These are phyloP conservation scores for Pristionchus pacificus DNA, from an alignment of 1,140 invertebrate genomes.

Conservation along the genomic window DNA sequence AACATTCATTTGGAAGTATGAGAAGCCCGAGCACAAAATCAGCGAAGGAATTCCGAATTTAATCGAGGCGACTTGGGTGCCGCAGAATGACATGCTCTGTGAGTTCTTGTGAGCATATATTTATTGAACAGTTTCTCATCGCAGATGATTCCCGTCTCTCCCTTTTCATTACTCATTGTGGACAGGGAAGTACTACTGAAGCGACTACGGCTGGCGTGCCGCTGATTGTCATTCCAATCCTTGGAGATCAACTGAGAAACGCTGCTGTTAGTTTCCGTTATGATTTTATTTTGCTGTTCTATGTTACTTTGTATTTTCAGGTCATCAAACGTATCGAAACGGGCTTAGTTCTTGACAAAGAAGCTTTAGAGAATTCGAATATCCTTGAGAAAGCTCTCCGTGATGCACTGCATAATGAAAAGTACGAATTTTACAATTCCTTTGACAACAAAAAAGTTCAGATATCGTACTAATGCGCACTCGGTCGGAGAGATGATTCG, in stretches of 20 bases:
- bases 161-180: slow-evolving; percentile 35
- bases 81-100: slow-evolving; percentile 37
- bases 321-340: background rate
- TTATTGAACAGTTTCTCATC: background rate
- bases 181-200: slow-evolving; percentile 31
- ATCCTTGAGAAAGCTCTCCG: slow-evolving; percentile 2
- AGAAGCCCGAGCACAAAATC: slow-evolving; percentile 29
- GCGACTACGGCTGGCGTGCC: slow-evolving; percentile 26
- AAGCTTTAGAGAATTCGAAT: background rate
- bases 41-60: slow-evolving; percentile 20
- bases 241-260: slow-evolving; percentile 39
- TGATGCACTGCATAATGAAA: slow-evolving; percentile 9
- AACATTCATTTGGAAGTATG: slow-evolving; percentile 40
- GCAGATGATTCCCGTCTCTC: slow-evolving; percentile 22
- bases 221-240: slow-evolving; percentile 27
- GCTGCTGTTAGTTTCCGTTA: slow-evolving; percentile 19
- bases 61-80: slow-evolving; percentile 30
- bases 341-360: slow-evolving; percentile 3
- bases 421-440: background rate
- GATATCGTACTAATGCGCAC: background rate
- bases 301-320: background rate
- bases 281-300: slow-evolving; percentile 12
- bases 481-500: background rate
- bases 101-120: background rate
- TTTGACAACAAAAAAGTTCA: too few species aligned